Evolutionary conservation across 2,888 invertebrate species (phyloP), one percentile per base, ranked within the genome.

Genomic region (Oligia fasciuncula): DNA sequence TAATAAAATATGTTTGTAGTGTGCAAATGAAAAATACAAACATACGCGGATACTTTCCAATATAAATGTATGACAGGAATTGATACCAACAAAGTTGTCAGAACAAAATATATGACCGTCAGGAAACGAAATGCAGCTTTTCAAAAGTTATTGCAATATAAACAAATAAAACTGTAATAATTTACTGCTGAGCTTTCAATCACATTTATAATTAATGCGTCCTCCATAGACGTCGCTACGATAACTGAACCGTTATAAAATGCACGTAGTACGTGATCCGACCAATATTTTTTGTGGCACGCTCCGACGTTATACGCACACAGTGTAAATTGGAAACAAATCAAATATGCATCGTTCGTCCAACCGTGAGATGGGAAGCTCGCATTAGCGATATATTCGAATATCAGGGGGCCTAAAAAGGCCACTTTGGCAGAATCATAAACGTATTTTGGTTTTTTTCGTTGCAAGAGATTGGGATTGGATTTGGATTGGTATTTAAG

Each of bases 291-390:
- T 95, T 94, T 93, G 91, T 90, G 87, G 91, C 90, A 91, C 92
- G 91, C 89, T 87, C 86, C 88, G 70, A 84, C 83, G 84, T 79
- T 85, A 88, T 90, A 91, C 90, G 87, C 89, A 93, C 91, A 91
- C 91, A 91, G 93, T 93, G 94, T 94, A 94, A 95, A 95, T 95
- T 95, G 95, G 94, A 94, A 95, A 95, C 95, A 95, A 95, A 96
- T 96, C 95, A 96, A 96, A 96, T 96, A 96, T 96, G 95, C 95
- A 95, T 94, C 94, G 94, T 89, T 91, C 95, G 93, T 92, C 92
- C 94, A 93, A 94, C 94, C 94, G 94, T 94, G 95, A 95, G 95
- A 95, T 95, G 93, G 94, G 95, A 95, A 95, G 94, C 93, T 92
- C 93, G 93, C 92, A 95, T 94, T 95, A 94, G 93, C 90, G 92